Percentiles rank a stretch among this genome's conserved stretches.
These are phyloP conservation scores for Gorsachius magnificus DNA, from an alignment of 2,797 vertebrate species.

Conservation along the genomic window DNA sequence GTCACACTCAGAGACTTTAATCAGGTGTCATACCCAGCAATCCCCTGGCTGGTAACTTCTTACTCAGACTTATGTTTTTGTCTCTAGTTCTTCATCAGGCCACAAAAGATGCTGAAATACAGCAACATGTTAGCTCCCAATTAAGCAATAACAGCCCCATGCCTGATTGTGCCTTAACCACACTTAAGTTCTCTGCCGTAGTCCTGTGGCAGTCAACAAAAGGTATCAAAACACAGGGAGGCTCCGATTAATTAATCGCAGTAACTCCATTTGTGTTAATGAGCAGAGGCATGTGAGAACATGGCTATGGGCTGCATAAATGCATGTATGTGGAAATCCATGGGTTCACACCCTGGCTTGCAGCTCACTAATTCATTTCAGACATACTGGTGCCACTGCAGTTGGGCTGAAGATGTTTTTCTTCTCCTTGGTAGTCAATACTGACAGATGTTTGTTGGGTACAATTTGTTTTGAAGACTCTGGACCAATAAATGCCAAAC, in stretches of 20 bases:
- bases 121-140: accelerated
- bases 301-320: accelerated
- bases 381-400: neutral
- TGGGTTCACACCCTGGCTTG: neutral
- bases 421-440: neutral
- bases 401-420: neutral
- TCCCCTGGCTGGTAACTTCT: neutral
- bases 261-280: neutral
- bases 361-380: accelerated
- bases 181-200: accelerated
- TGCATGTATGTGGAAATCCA: accelerated
- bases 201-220: neutral
- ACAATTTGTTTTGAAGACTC: neutral
- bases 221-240: neutral
- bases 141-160: neutral
- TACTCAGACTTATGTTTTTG: accelerated
- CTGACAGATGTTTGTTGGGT: neutral
- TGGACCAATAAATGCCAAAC: neutral
- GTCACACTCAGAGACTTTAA: neutral
- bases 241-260: neutral
- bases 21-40: accelerated
- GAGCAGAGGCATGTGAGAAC: neutral
- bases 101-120: neutral
- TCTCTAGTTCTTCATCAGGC: neutral
- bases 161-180: neutral